A percentile compares a stretch with the other conserved stretches of the same genome.
Conservation (phyloP, 1,140 invertebrate species). For the Drosophila kohkoa region DNA sequence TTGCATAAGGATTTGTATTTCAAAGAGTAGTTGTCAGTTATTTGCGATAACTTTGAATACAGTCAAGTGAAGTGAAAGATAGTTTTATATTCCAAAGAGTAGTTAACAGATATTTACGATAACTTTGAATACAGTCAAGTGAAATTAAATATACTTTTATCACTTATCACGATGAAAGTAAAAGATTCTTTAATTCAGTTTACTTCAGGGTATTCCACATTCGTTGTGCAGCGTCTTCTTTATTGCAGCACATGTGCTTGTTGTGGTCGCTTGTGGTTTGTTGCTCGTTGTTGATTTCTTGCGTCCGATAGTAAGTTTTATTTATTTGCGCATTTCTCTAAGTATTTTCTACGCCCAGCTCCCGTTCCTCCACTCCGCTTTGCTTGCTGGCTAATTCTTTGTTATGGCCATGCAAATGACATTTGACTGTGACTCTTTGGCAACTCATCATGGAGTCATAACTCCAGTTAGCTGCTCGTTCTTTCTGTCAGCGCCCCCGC, state of each 20-base stretch:
- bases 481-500: constrained; percentile 48
- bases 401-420: constrained; percentile 36
- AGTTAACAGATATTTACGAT: too few species aligned
- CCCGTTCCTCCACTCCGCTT: too few species aligned
- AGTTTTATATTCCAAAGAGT: too few species aligned
- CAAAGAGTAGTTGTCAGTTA: too few species aligned
- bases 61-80: too few species aligned
- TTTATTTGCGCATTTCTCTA: constrained; percentile 62
- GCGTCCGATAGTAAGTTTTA: constrained; percentile 65
- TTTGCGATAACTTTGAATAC: too few species aligned
- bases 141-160: too few species aligned
- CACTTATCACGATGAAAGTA: too few species aligned
- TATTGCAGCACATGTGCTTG: constrained; percentile 2
- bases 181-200: not conserved
- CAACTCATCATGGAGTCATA: constrained; percentile 62
- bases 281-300: constrained; percentile 53
- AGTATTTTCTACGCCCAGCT: constrained; percentile 9
- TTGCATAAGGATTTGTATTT: too few species aligned
- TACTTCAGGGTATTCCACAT: constrained; percentile 14
- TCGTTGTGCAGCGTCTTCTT: not conserved
- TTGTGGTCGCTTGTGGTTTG: constrained; percentile 2
- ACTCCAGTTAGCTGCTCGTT: constrained; percentile 37
- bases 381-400: constrained; percentile 15
- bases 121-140: too few species aligned
- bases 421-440: constrained; percentile 20